Evolutionary conservation across 2,797 vertebrate species (phyloP).

Genomic region (Epinephelus awoara): DNA sequence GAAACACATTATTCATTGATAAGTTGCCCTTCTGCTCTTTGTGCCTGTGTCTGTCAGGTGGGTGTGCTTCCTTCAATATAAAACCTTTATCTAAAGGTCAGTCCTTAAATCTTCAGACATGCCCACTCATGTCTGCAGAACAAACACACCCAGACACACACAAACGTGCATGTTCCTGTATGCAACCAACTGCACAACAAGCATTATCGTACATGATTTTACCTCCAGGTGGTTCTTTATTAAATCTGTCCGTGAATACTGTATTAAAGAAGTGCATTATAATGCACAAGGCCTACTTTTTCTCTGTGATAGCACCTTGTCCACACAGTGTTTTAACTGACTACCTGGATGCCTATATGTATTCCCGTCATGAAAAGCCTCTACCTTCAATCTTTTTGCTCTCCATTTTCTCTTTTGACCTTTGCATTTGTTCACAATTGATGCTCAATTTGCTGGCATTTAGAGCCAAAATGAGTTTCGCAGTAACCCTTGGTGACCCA

Average conservation of each 20-base stretch:
- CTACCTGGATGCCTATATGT: constrained; percentile 26
- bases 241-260: neutral
- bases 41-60: constrained; percentile 26
- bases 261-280: neutral
- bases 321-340: constrained; percentile 15
- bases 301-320: constrained; percentile 3
- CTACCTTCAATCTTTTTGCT: constrained; percentile 55
- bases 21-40: constrained; percentile 58
- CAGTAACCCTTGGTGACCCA: constrained; percentile 69
- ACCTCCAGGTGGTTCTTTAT: neutral
- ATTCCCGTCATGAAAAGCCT: constrained; percentile 69
- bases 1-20: constrained; percentile 52
- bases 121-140: constrained; percentile 32
- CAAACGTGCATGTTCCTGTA: neutral
- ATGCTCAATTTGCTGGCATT: constrained; percentile 82
- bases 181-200: too few relatives aligned
- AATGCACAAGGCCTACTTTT: neutral
- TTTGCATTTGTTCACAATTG: constrained; percentile 79
- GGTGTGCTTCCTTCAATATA: constrained; percentile 53
- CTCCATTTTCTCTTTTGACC: constrained; percentile 77
- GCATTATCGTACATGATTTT: neutral
- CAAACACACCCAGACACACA: constrained; percentile 25
- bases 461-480: constrained; percentile 75
- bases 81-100: constrained; percentile 71
- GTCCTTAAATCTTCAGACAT: constrained; percentile 55